These are phyloP conservation scores for Scaptodrosophila lebanonensis DNA, from an alignment of 1,140 invertebrate species.

Conservation along the genomic window DNA sequence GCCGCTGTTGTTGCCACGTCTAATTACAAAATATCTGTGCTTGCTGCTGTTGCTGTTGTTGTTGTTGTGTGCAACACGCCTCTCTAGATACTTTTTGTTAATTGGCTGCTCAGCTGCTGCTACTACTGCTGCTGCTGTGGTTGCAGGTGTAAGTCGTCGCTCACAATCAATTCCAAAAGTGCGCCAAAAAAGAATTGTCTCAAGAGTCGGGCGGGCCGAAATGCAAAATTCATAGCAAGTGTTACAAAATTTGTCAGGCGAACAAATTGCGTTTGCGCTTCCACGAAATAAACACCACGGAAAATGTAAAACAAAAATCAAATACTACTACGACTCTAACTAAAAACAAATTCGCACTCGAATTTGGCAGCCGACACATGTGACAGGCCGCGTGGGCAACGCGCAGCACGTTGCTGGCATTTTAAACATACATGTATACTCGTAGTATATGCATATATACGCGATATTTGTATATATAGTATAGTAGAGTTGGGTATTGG, in stretches of 20 bases:
- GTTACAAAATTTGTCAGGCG: conserved; percentile 41
- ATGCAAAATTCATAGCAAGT: conserved; percentile 42
- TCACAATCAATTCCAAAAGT: conserved; percentile 32
- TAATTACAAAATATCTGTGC: conserved; percentile 48
- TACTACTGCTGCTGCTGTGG: too few species aligned
- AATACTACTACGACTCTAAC: too few species aligned
- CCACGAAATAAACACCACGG: conserved; percentile 19
- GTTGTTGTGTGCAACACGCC: conserved; percentile 17
- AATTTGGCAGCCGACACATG: conserved; percentile 24
- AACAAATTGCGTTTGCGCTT: conserved; percentile 49
- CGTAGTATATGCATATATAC: neutral
- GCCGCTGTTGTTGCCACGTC: conserved; percentile 27
- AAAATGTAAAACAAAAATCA: neutral
- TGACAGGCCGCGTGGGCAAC: conserved; percentile 36
- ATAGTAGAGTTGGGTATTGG: neutral
- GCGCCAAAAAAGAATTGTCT: conserved; percentile 32
- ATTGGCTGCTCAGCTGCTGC: conserved; percentile 47
- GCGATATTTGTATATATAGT: too few species aligned
- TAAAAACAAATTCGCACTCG: conserved; percentile 37
- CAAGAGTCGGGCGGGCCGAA: too few species aligned
- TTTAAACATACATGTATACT: too few species aligned
- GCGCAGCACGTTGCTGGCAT: conserved; percentile 63
- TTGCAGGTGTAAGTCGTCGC: too few species aligned
- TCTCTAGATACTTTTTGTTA: conserved; percentile 36
- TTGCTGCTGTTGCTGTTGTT: conserved; percentile 20